A percentile compares a stretch with the other conserved stretches of the same genome.
Evolutionary conservation across 1,140 invertebrate genomes (phyloP).

Genomic region (Sipha flava): DNA sequence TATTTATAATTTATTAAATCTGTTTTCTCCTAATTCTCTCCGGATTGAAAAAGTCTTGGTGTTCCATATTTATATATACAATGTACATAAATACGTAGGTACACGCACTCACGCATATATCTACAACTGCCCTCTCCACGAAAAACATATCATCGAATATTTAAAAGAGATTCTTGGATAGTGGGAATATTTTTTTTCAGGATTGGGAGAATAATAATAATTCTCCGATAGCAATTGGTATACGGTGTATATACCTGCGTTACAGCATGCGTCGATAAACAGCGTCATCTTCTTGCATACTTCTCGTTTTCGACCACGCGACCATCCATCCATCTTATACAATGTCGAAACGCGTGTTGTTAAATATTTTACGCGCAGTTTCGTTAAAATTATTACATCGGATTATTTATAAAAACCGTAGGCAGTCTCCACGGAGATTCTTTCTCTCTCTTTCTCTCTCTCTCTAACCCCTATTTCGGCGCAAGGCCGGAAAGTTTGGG

Average conservation of each 20-base stretch:
- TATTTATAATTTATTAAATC: not conserved
- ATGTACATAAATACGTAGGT: not conserved
- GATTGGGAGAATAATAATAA: too few species aligned
- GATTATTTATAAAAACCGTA: not conserved
- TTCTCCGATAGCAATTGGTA: too few species aligned
- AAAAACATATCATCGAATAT: not conserved
- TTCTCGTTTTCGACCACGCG: not conserved
- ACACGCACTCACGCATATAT: not conserved
- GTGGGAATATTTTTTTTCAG: too few species aligned
- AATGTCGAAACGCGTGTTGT: conserved; percentile 23
- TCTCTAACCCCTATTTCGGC: too few species aligned
- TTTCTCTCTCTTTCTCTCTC: too few species aligned
- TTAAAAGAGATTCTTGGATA: too few species aligned
- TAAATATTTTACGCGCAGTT: conserved; percentile 26
- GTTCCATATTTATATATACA: not conserved
- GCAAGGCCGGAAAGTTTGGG: not conserved
- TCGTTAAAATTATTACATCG: conserved; percentile 20
- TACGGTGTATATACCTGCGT: too few species aligned
- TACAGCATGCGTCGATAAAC: too few species aligned
- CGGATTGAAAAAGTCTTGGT: not conserved
- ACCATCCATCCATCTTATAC: conserved; percentile 7
- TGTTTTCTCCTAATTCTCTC: not conserved
- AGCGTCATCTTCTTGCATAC: not conserved
- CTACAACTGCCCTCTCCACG: not conserved
- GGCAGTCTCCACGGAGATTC: not conserved